A percentile compares a stretch with the other conserved stretches of the same genome.
These are phyloP conservation scores for Tetrapedia diversipes DNA, from an alignment of 2,888 invertebrate species.

Conservation along the genomic window DNA sequence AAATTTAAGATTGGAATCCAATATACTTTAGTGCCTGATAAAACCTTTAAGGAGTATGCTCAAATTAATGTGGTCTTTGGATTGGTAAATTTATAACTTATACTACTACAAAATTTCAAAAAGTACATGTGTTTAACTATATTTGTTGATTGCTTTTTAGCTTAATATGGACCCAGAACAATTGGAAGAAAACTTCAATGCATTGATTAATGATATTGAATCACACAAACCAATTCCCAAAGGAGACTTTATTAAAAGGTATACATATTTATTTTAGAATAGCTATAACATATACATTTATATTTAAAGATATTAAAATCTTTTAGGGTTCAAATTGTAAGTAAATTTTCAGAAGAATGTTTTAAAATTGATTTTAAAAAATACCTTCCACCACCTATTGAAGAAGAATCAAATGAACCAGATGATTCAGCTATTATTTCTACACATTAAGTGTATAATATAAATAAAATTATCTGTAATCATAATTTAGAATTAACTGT, in stretches of 20 bases:
- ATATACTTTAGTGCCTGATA: constrained; percentile 88
- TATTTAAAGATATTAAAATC: constrained; percentile 9
- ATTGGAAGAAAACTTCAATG: constrained; percentile 89
- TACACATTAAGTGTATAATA: constrained; percentile 40
- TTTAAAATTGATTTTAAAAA: constrained; percentile 86
- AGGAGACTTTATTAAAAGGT: constrained; percentile 89
- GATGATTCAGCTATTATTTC: constrained; percentile 56
- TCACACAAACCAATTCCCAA: constrained; percentile 87
- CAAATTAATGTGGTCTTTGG: constrained; percentile 88
- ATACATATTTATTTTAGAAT: constrained; percentile 53
- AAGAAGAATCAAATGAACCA: constrained; percentile 72
- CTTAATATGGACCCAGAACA: constrained; percentile 89
- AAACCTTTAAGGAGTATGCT: constrained; percentile 89
- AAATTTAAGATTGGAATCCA: constrained; percentile 89
- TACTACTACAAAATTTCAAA: neutral
- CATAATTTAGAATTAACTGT: neutral
- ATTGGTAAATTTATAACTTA: constrained; percentile 83
- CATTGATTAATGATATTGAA: constrained; percentile 87
- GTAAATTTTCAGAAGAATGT: constrained; percentile 87
- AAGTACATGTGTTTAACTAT: neutral
- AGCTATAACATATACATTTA: neutral
- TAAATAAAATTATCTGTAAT: constrained; percentile 44
- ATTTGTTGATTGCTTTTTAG: constrained; percentile 82
- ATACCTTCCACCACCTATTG: constrained; percentile 64
- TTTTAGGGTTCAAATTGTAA: constrained; percentile 86